These are phyloP conservation scores for Drosophila gaucha DNA, from an alignment of 2,888 invertebrate species.

Conservation along the genomic window DNA sequence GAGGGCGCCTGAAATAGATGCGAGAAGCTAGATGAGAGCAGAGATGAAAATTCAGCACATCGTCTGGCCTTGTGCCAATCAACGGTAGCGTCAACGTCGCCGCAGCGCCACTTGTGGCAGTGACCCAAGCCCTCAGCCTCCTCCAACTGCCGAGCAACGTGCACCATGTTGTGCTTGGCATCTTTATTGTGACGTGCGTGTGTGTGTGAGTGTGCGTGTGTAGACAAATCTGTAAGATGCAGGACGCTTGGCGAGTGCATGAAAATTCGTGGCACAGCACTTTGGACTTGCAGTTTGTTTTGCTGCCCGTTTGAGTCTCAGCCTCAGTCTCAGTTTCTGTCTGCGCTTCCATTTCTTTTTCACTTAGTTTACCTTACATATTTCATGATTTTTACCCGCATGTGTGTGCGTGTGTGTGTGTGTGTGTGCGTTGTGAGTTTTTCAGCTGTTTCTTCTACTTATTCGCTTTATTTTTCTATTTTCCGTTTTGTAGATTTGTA, in stretches of 20 bases:
- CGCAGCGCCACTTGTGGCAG: slow-evolving; percentile 72
- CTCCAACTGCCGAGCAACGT: slow-evolving; percentile 5
- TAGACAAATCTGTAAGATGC: slow-evolving; percentile 34
- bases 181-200: slow-evolving; percentile 52
- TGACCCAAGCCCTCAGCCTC: slow-evolving; percentile 26
- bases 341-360: slow-evolving; percentile 47
- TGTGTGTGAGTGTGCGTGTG: slow-evolving; percentile 10
- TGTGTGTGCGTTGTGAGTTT: slow-evolving; percentile 1
- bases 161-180: slow-evolving; percentile 48
- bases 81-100: slow-evolving; percentile 47
- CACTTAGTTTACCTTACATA: slow-evolving; percentile 72
- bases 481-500: slow-evolving; percentile 58
- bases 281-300: slow-evolving; percentile 58
- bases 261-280: slow-evolving; percentile 70
- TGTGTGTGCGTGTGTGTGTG: slow-evolving; percentile 15
- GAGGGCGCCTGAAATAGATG: slow-evolving; percentile 40
- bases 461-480: slow-evolving; percentile 31
- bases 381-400: slow-evolving; percentile 62
- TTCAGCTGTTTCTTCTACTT: neutral
- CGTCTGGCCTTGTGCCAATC: slow-evolving; percentile 76
- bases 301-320: slow-evolving; percentile 29
- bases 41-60: slow-evolving; percentile 24
- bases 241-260: slow-evolving; percentile 64
- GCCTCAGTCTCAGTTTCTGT: slow-evolving; percentile 12
- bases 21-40: slow-evolving; percentile 4